Evolutionary conservation across 1,140 invertebrate species (phyloP).

Genomic region (Calephelis virginiensis): DNA sequence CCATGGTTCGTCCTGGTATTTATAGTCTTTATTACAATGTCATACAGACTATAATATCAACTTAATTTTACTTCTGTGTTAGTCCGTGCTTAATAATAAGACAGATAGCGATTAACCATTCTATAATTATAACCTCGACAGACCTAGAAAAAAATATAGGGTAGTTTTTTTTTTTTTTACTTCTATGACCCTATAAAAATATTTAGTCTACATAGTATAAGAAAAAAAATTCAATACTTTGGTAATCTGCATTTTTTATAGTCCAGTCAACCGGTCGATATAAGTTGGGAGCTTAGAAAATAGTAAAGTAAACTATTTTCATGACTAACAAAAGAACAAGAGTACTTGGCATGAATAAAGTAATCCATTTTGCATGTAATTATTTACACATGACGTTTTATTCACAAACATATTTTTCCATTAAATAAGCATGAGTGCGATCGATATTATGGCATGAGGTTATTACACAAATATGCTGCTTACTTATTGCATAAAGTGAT

Average conservation of each 20-base stretch:
- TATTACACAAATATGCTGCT: slow-evolving; percentile 28
- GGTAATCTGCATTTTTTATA: slow-evolving; percentile 27
- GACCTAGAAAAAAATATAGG: too few species aligned
- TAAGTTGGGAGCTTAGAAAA: not conserved
- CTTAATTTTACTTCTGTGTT: too few species aligned
- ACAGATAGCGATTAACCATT: too few species aligned
- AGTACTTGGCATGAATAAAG: not conserved
- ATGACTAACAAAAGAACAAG: not conserved
- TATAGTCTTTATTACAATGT: too few species aligned
- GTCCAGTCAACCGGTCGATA: slow-evolving; percentile 34
- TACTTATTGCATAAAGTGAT: slow-evolving; percentile 36
- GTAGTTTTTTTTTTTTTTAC: too few species aligned
- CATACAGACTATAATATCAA: too few species aligned
- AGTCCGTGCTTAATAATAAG: too few species aligned
- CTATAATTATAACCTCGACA: too few species aligned
- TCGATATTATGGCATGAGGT: slow-evolving; percentile 26
- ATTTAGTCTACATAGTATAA: too few species aligned
- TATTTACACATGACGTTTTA: not conserved
- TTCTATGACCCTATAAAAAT: too few species aligned
- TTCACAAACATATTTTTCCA: not conserved
- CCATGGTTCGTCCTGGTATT: too few species aligned
- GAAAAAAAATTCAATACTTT: slow-evolving; percentile 16
- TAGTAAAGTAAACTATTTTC: not conserved
- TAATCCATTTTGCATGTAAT: not conserved
- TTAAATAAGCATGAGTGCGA: slow-evolving; percentile 19